A percentile compares a stretch with the other conserved stretches of the same genome.
Evolutionary conservation across 2,113 vertebrate species (phyloP).

Genomic region (Oryzias celebensis): DNA sequence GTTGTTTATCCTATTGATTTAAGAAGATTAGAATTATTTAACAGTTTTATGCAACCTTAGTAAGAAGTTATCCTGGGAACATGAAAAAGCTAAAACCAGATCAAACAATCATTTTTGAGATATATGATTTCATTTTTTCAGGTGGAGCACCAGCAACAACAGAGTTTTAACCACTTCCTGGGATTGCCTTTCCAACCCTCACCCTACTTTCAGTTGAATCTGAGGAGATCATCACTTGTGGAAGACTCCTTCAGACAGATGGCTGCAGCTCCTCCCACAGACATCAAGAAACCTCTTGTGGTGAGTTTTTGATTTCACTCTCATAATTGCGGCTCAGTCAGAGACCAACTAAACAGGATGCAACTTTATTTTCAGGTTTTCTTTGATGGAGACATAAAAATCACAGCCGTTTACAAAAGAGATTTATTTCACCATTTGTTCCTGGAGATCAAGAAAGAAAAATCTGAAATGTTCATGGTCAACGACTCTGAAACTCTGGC

Average conservation of each 20-base stretch:
- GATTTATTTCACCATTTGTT: conserved; percentile 76
- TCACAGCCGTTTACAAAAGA: conserved; percentile 15
- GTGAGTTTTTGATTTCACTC: conserved; percentile 8
- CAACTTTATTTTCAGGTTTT: neutral
- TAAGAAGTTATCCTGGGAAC: no score
- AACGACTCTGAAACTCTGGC: conserved; percentile 59
- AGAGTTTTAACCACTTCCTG: no score
- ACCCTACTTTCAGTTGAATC: neutral
- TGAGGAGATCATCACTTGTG: conserved; percentile 6
- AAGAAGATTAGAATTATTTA: no score
- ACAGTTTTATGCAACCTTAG: no score
- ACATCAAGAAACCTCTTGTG: conserved; percentile 7
- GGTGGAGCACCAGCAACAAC: accelerated
- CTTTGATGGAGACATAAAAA: conserved; percentile 35
- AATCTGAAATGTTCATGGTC: conserved; percentile 68
- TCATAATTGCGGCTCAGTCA: neutral
- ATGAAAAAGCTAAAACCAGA: no score
- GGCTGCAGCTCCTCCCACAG: neutral
- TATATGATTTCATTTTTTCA: neutral
- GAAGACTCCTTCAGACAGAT: conserved; percentile 11
- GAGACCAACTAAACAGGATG: neutral
- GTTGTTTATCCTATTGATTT: no score
- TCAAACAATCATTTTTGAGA: no score
- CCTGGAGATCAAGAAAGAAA: conserved; percentile 54
- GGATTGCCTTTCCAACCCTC: accelerated